Percentiles rank a stretch among this genome's conserved stretches.
Evolutionary conservation across 2,113 vertebrate genomes (phyloP).

Genomic region (Gobiocypris rarus): DNA sequence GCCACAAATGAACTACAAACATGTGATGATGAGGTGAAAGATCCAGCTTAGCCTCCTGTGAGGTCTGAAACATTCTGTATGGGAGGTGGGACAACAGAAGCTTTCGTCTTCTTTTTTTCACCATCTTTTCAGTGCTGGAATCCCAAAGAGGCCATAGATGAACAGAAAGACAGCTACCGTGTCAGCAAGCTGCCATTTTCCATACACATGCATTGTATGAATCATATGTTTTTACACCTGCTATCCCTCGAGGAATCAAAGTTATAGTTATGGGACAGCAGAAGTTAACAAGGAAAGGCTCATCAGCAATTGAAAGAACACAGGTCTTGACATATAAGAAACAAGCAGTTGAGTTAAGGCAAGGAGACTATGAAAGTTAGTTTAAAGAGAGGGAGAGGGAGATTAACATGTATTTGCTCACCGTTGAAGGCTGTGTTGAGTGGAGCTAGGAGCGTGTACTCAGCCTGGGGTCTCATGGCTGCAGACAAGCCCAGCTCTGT

Average conservation of each 20-base stretch:
- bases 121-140: background rate
- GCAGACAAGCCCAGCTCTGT: constrained; percentile 85
- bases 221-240: constrained; percentile 27
- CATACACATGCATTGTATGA: background rate
- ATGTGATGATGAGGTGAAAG: constrained; percentile 16
- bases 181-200: background rate
- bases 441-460: constrained; percentile 92
- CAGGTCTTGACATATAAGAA: too few species aligned
- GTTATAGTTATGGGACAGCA: background rate
- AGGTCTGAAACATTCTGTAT: constrained; percentile 5
- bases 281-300: constrained; percentile 5
- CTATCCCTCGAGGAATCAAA: background rate
- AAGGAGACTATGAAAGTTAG: background rate
- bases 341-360: background rate
- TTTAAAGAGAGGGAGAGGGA: background rate
- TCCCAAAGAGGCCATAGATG: background rate
- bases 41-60: constrained; percentile 13
- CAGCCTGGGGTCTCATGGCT: constrained; percentile 77
- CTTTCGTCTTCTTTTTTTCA: background rate
- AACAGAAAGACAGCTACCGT: background rate
- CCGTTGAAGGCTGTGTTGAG: constrained; percentile 87
- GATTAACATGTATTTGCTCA: constrained; percentile 68
- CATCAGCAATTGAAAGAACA: constrained; percentile 1
- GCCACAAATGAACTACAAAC: constrained; percentile 1
- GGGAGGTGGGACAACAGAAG: background rate